Conservation (phyloP, 1,140 invertebrate genomes). For the Spodoptera litura region DNA sequence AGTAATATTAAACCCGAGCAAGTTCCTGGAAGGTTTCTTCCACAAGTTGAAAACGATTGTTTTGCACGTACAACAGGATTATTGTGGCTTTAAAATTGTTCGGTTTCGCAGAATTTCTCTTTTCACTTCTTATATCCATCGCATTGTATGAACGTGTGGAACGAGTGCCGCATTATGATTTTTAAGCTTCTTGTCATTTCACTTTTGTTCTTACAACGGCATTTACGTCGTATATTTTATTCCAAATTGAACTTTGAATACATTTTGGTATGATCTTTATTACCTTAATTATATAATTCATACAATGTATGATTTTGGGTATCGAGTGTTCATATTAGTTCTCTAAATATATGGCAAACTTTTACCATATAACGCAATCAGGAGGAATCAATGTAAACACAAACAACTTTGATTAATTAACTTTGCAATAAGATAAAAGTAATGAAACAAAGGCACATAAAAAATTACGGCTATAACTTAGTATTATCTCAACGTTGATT, state of each 20-base stretch:
- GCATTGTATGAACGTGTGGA: not conserved
- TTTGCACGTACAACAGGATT: conserved; percentile 15
- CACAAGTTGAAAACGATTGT: conserved; percentile 10
- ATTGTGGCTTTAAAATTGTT: conserved; percentile 19
- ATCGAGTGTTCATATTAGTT: too few species aligned
- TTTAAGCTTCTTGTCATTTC: too few species aligned
- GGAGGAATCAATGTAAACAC: not conserved
- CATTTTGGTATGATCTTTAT: too few species aligned
- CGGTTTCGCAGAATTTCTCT: conserved; percentile 12
- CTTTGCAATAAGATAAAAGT: conserved; percentile 22
- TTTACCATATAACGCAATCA: too few species aligned
- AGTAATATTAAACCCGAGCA: conserved; percentile 19
- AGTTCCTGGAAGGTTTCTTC: conserved; percentile 10
- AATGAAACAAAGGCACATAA: conserved; percentile 17
- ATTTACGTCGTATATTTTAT: too few species aligned
- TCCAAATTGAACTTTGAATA: too few species aligned
- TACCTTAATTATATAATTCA: too few species aligned
- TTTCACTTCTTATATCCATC: not conserved
- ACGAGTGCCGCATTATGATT: not conserved
- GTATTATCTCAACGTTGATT: conserved; percentile 4
- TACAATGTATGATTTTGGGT: too few species aligned
- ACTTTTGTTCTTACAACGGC: too few species aligned
- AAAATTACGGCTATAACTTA: conserved; percentile 25
- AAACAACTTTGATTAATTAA: conserved; percentile 31
- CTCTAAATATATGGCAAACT: too few species aligned